Base-by-base conservation (phyloP, 1,140 invertebrate genomes). In the Ceratina calcarata region DNA sequence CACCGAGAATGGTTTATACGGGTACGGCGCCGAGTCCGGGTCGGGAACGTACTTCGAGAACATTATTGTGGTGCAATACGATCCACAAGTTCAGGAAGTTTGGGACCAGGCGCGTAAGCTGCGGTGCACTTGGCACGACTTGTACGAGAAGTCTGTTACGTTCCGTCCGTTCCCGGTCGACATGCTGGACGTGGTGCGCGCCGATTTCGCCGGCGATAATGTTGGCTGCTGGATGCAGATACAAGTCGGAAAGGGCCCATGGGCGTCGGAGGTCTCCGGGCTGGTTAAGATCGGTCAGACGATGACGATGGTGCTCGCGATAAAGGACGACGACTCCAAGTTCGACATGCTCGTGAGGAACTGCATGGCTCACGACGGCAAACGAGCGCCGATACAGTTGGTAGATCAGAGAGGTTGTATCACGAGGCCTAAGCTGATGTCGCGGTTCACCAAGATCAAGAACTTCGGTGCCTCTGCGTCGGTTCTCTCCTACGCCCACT, bases 151-250 rank as follows among this genome's bases (percentile, higher is more conserved):
- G 89, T 97, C 97, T 0, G 98, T 99, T 0, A 98, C 98, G 0
- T 99, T 99, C 93, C 93, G 97, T 64, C 97, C 98, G 0, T 98
- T 99, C 95, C 97, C 97, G 0, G 98, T 99, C 1, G 98, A 99
- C 90, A 99, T 98, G 97, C 89, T 99, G 75, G 97, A 99, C 90
- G 97, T 98, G 1, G 97, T 99, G 3, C 93, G 97, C 37, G 97
- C 98, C 2, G 97, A 98, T 86, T 99, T 99, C 89, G 97, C 97
- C 60, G 98, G 98, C 0, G 98, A 99, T 88, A 99, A 99, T 91
- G 97, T 98, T 1, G 97, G 97, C 8, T 99, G 98, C 92, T 98
- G 97, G 97, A 97, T 98, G 97, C 97, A 97, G 87, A 98, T 98
- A 70, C 97, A 98, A 93, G 97, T 98, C 8, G 98, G 98, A 20